Base-by-base conservation (phyloP, 2,113 vertebrate genomes). In the Catagonus wagneri region DNA sequence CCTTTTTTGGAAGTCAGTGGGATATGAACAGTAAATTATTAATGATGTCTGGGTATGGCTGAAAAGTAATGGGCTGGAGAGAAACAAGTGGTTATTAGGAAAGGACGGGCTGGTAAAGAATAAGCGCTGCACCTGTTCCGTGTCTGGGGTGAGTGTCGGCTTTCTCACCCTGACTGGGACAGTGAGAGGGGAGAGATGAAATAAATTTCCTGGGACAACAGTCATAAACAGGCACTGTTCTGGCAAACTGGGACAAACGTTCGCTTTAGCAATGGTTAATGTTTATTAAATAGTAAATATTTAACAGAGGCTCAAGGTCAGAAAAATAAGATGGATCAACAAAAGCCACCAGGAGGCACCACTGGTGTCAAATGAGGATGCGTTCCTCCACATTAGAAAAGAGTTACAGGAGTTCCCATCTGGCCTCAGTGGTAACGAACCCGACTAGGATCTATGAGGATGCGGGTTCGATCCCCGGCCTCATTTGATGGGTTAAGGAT, bases 1-100 rank as follows among this genome's bases (percentile, higher is more conserved):
- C 34, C 63, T 75, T 88, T 88, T 72, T 84, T 68, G 58, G 83
- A 95, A 72, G 75, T 87, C 90, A 95, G 39, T 90, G 44, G 44
- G 29, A 68, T 68, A 34, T 52, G 16, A 68, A n/a, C 69, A 84
- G 60, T 93, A 66, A n/a, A 81, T 95, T 84, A 81, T 90, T 61
- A 75, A 61, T 71, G 27, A 60, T 23, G 34, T 75, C 3, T 50
- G 23, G 23, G 44, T 63, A 39, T 32, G 69, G n/a, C 56, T 39
- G 25, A 50, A 63, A 63, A 75, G 34, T 29, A 56, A 69, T 39
- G 60, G 74, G n/a, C 44, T 56, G 17, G 63, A 87, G 68, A 86
- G 83, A 74, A 58, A 23, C 27, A 52, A 39, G 14, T 23, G 14
- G 27, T 52, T 60, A 29, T 50, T 15, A 85, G 79, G 20, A 63